Base-by-base conservation (phyloP, 2,113 vertebrate genomes). In the Rhineura floridana region DNA sequence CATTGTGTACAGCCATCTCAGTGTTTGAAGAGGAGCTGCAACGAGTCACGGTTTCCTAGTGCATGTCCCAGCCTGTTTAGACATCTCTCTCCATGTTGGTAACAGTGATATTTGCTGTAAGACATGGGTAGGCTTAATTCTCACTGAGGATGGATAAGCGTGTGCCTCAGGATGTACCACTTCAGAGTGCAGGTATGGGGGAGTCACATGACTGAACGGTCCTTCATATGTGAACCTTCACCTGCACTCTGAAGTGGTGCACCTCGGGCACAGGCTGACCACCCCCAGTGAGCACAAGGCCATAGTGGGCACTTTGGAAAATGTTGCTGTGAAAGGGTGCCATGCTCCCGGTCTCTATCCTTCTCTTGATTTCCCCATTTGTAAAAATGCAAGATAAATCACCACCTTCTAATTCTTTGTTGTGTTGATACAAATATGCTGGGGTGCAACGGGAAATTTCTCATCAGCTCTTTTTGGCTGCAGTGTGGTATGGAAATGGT, bases 361-460 rank as follows among this genome's bases (percentile, higher is more conserved):
- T 33, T 15, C 13, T 0, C 12, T 11, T 46, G 15, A 10, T 25
- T 39, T 23, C 36, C 23, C 55, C 55, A 42, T 39, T 30, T 13
- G 19, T 44, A 42, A 21, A 33, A 46, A 44, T 44, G 62, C 2
- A 23, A 21, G 39, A 9, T 1, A 12, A 81, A 17, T 10, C 17
- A 1, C 63, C 21, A 2, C 28, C 19, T 46, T 76, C 50, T 46
- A 10, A 44, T 30, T 46, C 52, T 63, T 67, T 28, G 17, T 55
- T n/a, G 6, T 7, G 15, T 33, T 25, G 11, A n/a, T 55, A 28
- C 36, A 23, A 48, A 25, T 83, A 30, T 15, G 4, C 28, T 44
- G 7, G 6, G 39, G 48, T 19, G 63, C 6, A 2, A 23, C 1
- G 0, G 0, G 30, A 1, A n/a, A n/a, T 23, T 62, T 36, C 69